Base-by-base conservation (phyloP, 2,113 vertebrate genomes). In the Crypturellus undulatus region DNA sequence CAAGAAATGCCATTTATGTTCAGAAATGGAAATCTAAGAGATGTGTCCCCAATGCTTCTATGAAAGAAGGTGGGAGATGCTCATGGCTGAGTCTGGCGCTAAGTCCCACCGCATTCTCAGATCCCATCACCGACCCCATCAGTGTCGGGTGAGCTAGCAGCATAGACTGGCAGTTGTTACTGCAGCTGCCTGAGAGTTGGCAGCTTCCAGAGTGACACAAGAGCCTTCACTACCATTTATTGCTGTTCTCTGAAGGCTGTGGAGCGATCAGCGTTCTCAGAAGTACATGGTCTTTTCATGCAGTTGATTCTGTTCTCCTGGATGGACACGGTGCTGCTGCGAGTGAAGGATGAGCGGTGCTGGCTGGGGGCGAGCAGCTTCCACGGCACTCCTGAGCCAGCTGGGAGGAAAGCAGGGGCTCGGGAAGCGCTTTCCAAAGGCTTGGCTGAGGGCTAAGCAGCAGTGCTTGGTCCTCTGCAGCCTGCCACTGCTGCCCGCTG, bases 241-340 rank as follows among this genome's bases (percentile, higher is more conserved):
- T 89, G 85, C 4, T 1, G 49, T 83, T 58, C 88, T 95, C 95
- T 49, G 83, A 83, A 86, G 88, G 73, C 75, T 11, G 88, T 75
- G 36, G 75, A 77, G 70, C 64, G 84, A 92, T 84, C 90, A 67
- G 78, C 0, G 4, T n/a, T 40, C 68, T 58, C 84, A 75, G 93
- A 69, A 95, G 93, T 92, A 89, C 96, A 94, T 91, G 93, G 84
- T 68, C 87, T 96, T 91, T 95, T 94, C 84, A 92, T 79, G 92
- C 45, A 77, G 59, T 49, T 82, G 59, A 78, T 95, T 96, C 94
- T 60, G 85, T 94, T 96, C 94, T 94, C 94, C 90, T 45, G 69
- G 90, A 60, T 68, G 87, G 87, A 88, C 79, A 17, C 13, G 11
- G 51, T 59, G 2, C 85, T 93, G 64, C 90, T 20, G 14, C 2